phyloP scores from a whole-genome alignment of 2,888 invertebrate species.

The Zygogramma bicolorata region DNA sequence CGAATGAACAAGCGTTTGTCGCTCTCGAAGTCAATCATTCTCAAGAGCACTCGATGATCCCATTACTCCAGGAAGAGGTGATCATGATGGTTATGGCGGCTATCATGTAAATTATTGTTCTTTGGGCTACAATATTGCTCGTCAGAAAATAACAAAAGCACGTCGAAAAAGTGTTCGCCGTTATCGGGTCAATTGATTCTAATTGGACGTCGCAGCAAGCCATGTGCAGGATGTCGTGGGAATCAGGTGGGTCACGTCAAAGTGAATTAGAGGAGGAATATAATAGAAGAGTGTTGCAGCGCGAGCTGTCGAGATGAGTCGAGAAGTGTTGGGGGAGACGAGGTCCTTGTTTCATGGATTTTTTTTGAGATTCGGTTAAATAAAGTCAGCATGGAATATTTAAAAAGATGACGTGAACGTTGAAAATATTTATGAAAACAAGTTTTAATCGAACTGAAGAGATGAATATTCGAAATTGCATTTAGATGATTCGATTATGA shows the following conservation, averaged over 20 bases:
- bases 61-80: neutral
- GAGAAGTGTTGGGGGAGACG: slow-evolving; percentile 15
- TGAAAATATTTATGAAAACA: no score
- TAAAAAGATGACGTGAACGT: no score
- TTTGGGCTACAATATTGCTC: neutral
- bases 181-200: slow-evolving; percentile 44
- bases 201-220: slow-evolving; percentile 39
- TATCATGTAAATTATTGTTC: slow-evolving; percentile 25
- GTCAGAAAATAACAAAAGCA: slow-evolving; percentile 13
- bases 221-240: slow-evolving; percentile 52
- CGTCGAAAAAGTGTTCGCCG: slow-evolving; percentile 28
- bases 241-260: slow-evolving; percentile 51
- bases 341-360: neutral
- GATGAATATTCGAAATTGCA: no score
- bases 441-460: no score
- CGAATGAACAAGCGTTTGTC: neutral
- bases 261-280: slow-evolving; percentile 45
- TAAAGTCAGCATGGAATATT: no score
- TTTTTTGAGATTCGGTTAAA: no score
- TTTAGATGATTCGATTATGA: no score
- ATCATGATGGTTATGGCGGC: slow-evolving; percentile 13
- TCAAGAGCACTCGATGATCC: neutral
- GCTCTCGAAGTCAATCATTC: neutral
- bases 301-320: slow-evolving; percentile 19
- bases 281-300: slow-evolving; percentile 37